Evolutionary conservation across 2,888 invertebrate genomes (phyloP), one percentile per base, ranked within the genome.

Genomic region (Sinohyriopsis cumingii): DNA sequence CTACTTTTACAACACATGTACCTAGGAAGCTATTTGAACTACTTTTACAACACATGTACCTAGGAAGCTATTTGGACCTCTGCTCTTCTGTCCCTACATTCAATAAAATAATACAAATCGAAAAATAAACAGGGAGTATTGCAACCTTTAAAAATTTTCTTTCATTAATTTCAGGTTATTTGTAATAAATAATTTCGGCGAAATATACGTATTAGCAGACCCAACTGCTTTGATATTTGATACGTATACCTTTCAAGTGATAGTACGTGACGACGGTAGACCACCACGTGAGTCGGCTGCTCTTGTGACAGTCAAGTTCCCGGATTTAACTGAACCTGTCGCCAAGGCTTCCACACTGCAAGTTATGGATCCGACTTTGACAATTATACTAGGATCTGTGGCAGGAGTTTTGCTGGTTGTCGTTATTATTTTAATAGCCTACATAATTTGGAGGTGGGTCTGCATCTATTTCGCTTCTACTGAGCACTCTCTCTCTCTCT

Each of bases 251-350:
- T 62, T 86, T 7, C 75, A 78, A 9, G 76, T 86, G n/a, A 67
- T 70, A n/a, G 84, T 83, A 5, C 65, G 63, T 12, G 83, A 84
- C 67, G 73, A 79, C 72, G 82, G 84, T 9, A 54, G 28, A 15
- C 83, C 84, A 6, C 81, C 81, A 12, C 72, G 82, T 24, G 76
- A 81, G 60, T 72, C 73, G 7, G 69, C 76, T 7, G 79, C 77
- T 53, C 54, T 78, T 5, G 72, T 85, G n/a, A 75, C 65, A 9
- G 80, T 84, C 19, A 78, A 69, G 15, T 84, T 86, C 67, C 83
- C 84, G 33, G 65, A 78, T 20, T 25, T 75, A 15, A 68, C 65
- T 20, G 18, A 53, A n/a, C 53, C 55, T 24, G 69, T 62, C 7
- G 63, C 63, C 3, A 59, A 22, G 19, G 45, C 64, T 7, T 15